Evolutionary conservation across 2,888 invertebrate genomes (phyloP).

Genomic region (Pseudococcus viburni): DNA sequence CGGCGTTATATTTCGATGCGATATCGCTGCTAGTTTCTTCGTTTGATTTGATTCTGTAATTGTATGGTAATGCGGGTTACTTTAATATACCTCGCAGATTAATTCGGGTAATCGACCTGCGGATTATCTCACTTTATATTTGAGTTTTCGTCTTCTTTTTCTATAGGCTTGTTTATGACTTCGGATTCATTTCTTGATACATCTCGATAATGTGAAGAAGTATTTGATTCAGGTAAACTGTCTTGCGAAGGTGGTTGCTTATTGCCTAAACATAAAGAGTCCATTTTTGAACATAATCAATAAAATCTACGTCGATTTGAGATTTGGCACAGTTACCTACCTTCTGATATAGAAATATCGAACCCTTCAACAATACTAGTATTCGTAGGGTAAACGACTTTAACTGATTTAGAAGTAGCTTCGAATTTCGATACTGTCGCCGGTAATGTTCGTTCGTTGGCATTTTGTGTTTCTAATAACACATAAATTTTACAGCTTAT

Average conservation of each 20-base stretch:
- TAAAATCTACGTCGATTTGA: neutral
- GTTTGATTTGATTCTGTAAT: slow-evolving; percentile 5
- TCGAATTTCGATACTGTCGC: neutral
- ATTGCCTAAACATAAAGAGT: neutral
- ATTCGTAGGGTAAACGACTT: neutral
- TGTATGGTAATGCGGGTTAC: neutral
- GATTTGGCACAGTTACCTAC: neutral
- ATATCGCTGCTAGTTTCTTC: slow-evolving; percentile 54
- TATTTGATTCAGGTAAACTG: neutral
- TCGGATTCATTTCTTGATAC: neutral
- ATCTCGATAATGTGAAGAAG: neutral
- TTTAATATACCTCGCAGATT: neutral
- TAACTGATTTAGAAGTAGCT: neutral
- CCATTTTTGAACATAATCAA: neutral
- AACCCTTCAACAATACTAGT: neutral
- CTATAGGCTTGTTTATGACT: slow-evolving; percentile 49
- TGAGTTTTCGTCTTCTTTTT: slow-evolving; percentile 60
- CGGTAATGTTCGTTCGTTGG: neutral
- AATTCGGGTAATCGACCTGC: neutral
- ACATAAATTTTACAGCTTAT: neutral
- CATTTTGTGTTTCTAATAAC: neutral
- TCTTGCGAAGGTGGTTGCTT: neutral
- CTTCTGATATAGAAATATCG: neutral
- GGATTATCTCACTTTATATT: slow-evolving; percentile 64
- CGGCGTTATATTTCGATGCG: slow-evolving; percentile 68